Evolutionary conservation across 1,140 invertebrate genomes (phyloP).

Genomic region (Euwallacea fornicatus): DNA sequence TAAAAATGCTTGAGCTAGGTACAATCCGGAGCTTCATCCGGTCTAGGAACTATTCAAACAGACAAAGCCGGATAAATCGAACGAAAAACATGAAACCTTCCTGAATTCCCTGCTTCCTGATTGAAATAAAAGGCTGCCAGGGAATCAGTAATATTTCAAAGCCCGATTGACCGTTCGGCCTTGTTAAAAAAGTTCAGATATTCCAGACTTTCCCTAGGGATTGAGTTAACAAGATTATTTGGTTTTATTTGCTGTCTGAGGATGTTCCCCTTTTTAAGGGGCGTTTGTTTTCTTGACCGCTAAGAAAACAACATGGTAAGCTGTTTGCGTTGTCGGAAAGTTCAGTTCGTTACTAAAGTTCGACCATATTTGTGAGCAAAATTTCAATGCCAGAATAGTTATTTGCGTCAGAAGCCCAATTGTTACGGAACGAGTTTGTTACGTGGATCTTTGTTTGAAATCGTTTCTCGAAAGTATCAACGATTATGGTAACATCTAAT

Average conservation of each 20-base stretch:
- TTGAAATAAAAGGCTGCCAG: conserved; percentile 32
- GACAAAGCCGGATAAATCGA: conserved; percentile 19
- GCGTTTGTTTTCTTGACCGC: conserved; percentile 18
- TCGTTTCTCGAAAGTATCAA: too few species aligned
- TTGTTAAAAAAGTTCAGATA: conserved; percentile 33
- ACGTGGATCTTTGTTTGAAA: too few species aligned
- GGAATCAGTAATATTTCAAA: conserved; percentile 32
- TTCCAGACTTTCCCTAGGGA: conserved; percentile 21
- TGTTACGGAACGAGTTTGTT: too few species aligned
- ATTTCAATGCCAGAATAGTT: too few species aligned
- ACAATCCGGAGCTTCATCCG: conserved; percentile 1
- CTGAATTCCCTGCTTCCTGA: conserved; percentile 16
- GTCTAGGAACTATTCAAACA: conserved; percentile 9
- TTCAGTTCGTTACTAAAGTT: too few species aligned
- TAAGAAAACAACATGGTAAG: conserved; percentile 9
- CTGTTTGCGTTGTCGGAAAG: not conserved
- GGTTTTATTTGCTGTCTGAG: conserved; percentile 28
- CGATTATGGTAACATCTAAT: too few species aligned
- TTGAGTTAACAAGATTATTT: conserved; percentile 33
- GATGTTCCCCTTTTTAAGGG: conserved; percentile 15
- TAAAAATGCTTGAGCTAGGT: not conserved
- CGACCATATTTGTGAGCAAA: too few species aligned
- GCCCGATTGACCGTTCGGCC: conserved; percentile 27
- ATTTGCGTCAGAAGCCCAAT: too few species aligned
- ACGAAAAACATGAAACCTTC: conserved; percentile 16